Conservation (phyloP, 2,797 vertebrate species). For the Pangasius krempfi region DNA sequence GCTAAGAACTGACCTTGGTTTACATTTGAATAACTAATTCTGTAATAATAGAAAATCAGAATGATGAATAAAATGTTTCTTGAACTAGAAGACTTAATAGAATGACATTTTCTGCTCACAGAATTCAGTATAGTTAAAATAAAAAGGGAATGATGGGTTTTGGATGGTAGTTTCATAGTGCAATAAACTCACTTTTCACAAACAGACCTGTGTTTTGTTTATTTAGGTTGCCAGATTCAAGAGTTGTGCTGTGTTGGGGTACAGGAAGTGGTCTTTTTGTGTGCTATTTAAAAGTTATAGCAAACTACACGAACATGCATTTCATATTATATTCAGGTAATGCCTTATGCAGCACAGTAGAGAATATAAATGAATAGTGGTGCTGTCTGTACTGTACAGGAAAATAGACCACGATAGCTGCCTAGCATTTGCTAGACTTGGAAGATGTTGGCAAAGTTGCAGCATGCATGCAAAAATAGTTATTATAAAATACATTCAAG, state of each 20-base stretch:
- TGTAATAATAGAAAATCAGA: constrained; percentile 10
- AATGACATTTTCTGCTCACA: constrained; percentile 17
- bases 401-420: background rate
- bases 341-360: background rate
- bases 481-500: background rate
- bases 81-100: constrained; percentile 34
- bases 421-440: background rate
- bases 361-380: background rate
- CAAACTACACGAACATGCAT: background rate
- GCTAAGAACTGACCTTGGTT: constrained; percentile 29
- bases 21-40: constrained; percentile 46
- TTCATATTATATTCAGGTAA: background rate
- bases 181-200: constrained; percentile 51
- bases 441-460: background rate
- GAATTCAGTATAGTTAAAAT: constrained; percentile 11
- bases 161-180: constrained; percentile 44
- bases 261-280: background rate
- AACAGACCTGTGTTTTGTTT: constrained; percentile 19
- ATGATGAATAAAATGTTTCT: constrained; percentile 24
- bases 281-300: background rate
- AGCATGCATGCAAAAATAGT: background rate
- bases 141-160: constrained; percentile 43
- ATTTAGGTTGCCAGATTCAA: background rate
- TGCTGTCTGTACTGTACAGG: background rate
- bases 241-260: background rate